Evolutionary conservation across 2,113 vertebrate species (phyloP), one percentile per base, ranked within the genome.

Genomic region (Fukomys damarensis): DNA sequence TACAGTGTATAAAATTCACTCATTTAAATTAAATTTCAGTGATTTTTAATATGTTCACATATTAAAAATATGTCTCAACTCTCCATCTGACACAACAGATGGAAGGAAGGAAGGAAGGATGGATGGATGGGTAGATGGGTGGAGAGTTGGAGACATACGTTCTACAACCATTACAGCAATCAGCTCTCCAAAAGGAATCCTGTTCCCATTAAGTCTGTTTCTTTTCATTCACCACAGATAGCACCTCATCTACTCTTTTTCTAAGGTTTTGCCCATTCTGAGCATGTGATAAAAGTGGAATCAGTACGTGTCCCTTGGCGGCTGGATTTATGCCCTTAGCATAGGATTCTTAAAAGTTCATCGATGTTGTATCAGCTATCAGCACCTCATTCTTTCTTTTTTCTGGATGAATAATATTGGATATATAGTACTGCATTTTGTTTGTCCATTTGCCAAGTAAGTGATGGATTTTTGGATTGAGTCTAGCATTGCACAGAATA

Each of bases 281-380:
- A 59, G 22, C 49, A 9, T 0, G 3, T 32, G 19, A 1, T 1
- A 1, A 9, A n/a, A 7, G 22, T 28, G 14, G 49, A 41, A 7
- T 56, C 59, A 28, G 4, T 7, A 22, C 0, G 58, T 16, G 10
- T 7, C 17, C 30, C 30, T 54, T 20, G 8, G n/a, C 43, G 16
- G 4, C 76, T 52, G 54, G 4, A 8, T 61, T 81, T 7, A 32
- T 82, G n/a, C 9, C 8, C 16, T 35, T 43, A 81, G 54, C 1
- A 11, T 30, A 8, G 19, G 20, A 5, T 28, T 63, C 54, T 49
- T 14, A 46, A 89, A 89, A 65, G 1, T 35, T 35, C 7, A 8
- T 22, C 11, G 14, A 0, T 5, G 7, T n/a, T 5, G 7, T n/a
- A 24, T 12, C 2, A 0, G 6, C 8, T 28, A 3, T 65, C 38